Base-by-base conservation (phyloP, 2,888 invertebrate genomes). In the Plagodis dolabraria region DNA sequence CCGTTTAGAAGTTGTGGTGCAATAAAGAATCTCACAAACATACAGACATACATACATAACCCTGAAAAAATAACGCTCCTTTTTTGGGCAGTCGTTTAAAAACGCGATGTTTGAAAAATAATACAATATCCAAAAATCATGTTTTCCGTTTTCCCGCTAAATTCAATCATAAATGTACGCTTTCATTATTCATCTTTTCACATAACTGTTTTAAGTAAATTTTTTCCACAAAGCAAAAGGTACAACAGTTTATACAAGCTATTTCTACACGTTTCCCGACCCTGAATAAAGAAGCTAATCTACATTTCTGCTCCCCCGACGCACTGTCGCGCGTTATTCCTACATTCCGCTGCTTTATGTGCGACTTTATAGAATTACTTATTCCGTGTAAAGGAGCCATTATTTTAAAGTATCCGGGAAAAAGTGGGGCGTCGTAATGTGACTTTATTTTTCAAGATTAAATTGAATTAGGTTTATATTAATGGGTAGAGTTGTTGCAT, bases 311-410 rank as follows among this genome's bases (percentile, higher is more conserved):
- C 47, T 64, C 57, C 60, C 65, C 10, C 48, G 53, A 51, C 60
- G 60, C 63, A 61, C 53, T 60, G 55, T 59, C 60, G 51, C 58
- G 59, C 63, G 57, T 65, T 63, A 60, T 58, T 58, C 55, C 58
- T 48, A 52, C 52, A 54, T 53, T 63, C 53, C 53, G 40, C 36
- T 51, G 51, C 47, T 59, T 59, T 59, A 59, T 59, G 59, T 54
- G 54, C 45, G 59, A 54, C 47, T 61, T 63, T 53, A 60, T 62
- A 58, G 57, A 67, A 67, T 67, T 62, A 64, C 67, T 60, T 64
- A 58, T 62, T 57, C 58, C 60, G 56, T 61, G 60, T 61, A 61
- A 61, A 61, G 52, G 60, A 57, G 60, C 42, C 56, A 61, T 61
- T 61, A 61, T 61, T 61, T 61, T 53, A 57, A 57, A 57, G 60